Conservation (phyloP, 2,797 vertebrate genomes). For the Pseudochirops corinnae region DNA sequence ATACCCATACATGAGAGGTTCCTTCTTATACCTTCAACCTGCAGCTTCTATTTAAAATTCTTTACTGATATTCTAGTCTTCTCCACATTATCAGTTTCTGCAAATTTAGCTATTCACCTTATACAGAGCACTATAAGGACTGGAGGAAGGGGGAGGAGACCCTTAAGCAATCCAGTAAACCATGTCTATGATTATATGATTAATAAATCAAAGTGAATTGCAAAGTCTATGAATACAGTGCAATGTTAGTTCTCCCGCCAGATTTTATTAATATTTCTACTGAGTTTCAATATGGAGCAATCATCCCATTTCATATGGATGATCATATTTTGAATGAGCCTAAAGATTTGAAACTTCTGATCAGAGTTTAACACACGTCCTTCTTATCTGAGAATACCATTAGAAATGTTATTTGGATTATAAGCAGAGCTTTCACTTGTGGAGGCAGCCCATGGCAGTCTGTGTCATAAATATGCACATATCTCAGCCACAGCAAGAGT, state of each 20-base stretch:
- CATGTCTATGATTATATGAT: conserved; percentile 56
- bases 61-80: neutral
- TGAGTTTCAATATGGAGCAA: conserved; percentile 68
- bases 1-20: neutral
- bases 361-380: conserved; percentile 77
- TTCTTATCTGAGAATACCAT: conserved; percentile 82
- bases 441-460: conserved; percentile 75
- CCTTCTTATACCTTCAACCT: neutral
- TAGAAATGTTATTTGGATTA: conserved; percentile 84
- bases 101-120: neutral
- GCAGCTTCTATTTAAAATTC: neutral
- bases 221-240: conserved; percentile 56
- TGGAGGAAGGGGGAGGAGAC: conserved; percentile 31
- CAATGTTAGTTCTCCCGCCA: conserved; percentile 65
- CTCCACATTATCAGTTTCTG: neutral
- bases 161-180: conserved; percentile 46
- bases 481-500: conserved; percentile 73
- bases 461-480: conserved; percentile 82
- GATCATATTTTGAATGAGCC: conserved; percentile 72
- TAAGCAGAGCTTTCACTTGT: conserved; percentile 83
- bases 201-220: conserved; percentile 59
- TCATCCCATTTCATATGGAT: conserved; percentile 73
- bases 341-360: conserved; percentile 79
- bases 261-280: conserved; percentile 78
- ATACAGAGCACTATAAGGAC: conserved; percentile 1